Conservation (phyloP, 1,140 invertebrate species). For the Physella acuta region DNA sequence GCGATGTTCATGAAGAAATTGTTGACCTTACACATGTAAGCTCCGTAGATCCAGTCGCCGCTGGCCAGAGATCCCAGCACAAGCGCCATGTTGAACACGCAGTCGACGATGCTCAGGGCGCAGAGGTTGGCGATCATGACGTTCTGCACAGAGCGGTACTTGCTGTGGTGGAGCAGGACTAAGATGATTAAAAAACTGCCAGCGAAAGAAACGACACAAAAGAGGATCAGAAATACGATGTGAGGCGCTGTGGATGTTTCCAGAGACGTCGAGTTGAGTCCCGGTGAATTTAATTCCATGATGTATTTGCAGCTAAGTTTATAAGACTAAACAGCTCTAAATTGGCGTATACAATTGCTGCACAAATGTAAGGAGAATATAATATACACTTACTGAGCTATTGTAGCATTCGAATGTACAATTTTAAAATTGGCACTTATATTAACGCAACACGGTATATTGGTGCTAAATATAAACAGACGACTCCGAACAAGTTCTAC, state of each 20-base stretch:
- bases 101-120: conserved; percentile 43
- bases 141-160: conserved; percentile 38
- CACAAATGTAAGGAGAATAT: too few relatives aligned
- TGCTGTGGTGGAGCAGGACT: conserved; percentile 38
- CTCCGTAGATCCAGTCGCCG: conserved; percentile 36
- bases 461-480: too few relatives aligned
- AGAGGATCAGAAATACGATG: conserved; percentile 44
- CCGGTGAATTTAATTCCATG: conserved; percentile 4
- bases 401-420: too few relatives aligned
- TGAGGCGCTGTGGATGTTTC: conserved; percentile 25
- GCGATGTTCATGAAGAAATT: conserved; percentile 46
- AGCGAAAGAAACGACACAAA: conserved; percentile 43
- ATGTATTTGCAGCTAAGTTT: too few relatives aligned
- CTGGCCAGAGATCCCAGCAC: conserved; percentile 57
- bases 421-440: too few relatives aligned
- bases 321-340: too few relatives aligned
- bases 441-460: too few relatives aligned
- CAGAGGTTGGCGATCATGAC: conserved; percentile 47
- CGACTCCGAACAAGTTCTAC: too few relatives aligned
- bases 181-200: conserved; percentile 44
- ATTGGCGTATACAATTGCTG: too few relatives aligned
- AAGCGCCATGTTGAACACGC: conserved; percentile 56
- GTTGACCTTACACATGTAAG: conserved; percentile 42
- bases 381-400: too few relatives aligned
- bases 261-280: neutral